Percentiles rank a stretch among this genome's conserved stretches.
These are phyloP conservation scores for Bolborhynchus lineola DNA, from an alignment of 2,113 vertebrate species.

Conservation along the genomic window DNA sequence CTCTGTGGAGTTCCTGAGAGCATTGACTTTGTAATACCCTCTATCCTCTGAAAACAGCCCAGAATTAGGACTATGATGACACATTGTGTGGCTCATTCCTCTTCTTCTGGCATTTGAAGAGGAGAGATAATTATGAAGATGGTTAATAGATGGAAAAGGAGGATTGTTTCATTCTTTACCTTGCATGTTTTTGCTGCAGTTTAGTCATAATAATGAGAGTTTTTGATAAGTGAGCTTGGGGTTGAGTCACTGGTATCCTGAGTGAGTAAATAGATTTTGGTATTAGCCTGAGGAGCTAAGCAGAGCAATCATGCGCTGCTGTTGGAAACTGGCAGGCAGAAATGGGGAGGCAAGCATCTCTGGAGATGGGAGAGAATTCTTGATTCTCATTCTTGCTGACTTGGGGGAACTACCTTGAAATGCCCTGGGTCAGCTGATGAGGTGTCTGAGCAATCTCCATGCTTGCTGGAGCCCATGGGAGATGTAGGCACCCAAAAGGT, in stretches of 20 bases:
- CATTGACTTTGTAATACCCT: not conserved
- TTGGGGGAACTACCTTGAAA: not conserved
- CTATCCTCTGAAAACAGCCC: not conserved
- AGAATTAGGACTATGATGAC: not conserved
- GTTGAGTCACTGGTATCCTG: constrained; percentile 40
- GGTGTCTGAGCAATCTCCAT: not conserved
- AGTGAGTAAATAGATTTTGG: constrained; percentile 38
- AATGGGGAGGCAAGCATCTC: not conserved
- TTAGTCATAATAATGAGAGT: constrained; percentile 54
- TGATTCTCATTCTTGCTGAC: not conserved
- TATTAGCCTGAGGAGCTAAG: not conserved
- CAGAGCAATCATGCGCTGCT: not conserved
- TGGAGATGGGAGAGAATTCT: not conserved
- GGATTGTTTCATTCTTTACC: constrained; percentile 9
- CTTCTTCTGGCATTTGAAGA: not conserved
- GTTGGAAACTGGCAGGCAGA: not conserved
- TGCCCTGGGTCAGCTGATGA: not conserved
- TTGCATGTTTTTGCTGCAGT: constrained; percentile 50
- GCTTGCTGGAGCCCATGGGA: not conserved
- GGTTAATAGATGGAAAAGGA: constrained; percentile 18
- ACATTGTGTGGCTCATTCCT: not conserved
- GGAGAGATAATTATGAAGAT: constrained; percentile 7
- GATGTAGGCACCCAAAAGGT: not conserved
- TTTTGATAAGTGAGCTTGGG: constrained; percentile 49
- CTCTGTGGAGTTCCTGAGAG: not conserved